A percentile compares a stretch with the other conserved stretches of the same genome.
Evolutionary conservation across 2,113 vertebrate species (phyloP).

Genomic region (Numida meleagris): DNA sequence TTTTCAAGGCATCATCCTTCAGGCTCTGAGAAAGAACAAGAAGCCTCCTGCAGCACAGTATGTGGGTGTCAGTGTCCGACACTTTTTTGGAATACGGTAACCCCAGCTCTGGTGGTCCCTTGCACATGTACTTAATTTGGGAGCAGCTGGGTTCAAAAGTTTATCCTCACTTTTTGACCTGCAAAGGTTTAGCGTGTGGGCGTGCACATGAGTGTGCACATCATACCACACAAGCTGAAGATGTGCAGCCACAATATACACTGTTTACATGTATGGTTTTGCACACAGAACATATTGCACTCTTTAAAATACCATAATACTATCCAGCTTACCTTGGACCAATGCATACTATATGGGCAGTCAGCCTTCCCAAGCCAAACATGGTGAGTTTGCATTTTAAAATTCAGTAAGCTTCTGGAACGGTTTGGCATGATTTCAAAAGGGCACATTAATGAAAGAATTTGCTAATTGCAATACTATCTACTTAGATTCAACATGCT

Average conservation of each 20-base stretch:
- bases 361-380: not conserved
- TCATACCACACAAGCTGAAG: constrained; percentile 54
- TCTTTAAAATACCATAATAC: not conserved
- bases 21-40: not conserved
- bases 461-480: not conserved
- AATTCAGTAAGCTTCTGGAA: not conserved
- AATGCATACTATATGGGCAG: not conserved
- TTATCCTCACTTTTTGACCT: constrained; percentile 67
- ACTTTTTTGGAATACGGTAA: constrained; percentile 42
- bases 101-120: constrained; percentile 57
- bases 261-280: not conserved
- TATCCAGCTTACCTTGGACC: not conserved
- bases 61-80: constrained; percentile 35
- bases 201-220: not conserved
- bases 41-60: constrained; percentile 12
- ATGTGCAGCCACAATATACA: not conserved
- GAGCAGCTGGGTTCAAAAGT: constrained; percentile 64
- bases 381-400: not conserved
- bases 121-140: constrained; percentile 60
- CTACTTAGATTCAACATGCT: not conserved
- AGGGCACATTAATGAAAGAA: not conserved
- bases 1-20: constrained; percentile 27
- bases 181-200: constrained; percentile 41
- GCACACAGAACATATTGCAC: fast-evolving
- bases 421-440: not conserved